Evolutionary conservation across 2,888 invertebrate genomes (phyloP).

Genomic region (Agrotis puta): DNA sequence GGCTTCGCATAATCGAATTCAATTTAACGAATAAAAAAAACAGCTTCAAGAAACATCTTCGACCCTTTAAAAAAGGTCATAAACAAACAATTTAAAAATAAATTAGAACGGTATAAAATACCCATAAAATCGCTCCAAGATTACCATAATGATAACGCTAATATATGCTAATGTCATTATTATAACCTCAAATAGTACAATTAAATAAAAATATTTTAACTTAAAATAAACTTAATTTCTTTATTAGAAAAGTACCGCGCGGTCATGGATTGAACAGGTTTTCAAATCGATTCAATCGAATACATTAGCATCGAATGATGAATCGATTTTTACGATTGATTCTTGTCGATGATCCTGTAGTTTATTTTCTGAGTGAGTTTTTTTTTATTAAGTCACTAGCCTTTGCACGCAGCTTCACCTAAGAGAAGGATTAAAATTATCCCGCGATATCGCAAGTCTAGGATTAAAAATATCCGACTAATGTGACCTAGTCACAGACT

Average conservation of each 20-base stretch:
- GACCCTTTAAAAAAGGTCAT: background rate
- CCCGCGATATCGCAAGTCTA: too few species aligned
- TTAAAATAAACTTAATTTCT: conserved; percentile 68
- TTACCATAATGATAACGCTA: conserved; percentile 57
- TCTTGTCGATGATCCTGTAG: conserved; percentile 66
- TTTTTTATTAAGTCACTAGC: conserved; percentile 50
- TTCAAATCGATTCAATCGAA: conserved; percentile 71
- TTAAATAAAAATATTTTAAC: conserved; percentile 68
- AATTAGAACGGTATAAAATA: conserved; percentile 15
- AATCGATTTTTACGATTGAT: conserved; percentile 73
- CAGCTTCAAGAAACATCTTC: background rate
- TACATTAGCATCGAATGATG: conserved; percentile 80
- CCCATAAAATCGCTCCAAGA: conserved; percentile 39
- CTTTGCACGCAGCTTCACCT: background rate
- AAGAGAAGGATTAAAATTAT: background rate
- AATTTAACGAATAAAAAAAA: background rate
- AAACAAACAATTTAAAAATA: conserved; percentile 30
- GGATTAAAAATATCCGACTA: too few species aligned
- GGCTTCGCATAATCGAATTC: too few species aligned
- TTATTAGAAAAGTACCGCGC: conserved; percentile 69
- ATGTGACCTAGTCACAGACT: too few species aligned
- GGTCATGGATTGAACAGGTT: conserved; percentile 74
- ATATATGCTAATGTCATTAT: conserved; percentile 75
- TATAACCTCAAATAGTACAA: conserved; percentile 73
- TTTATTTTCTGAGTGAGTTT: conserved; percentile 56